Percentiles rank a stretch among this genome's conserved stretches.
These are phyloP conservation scores for Bombus waltoni DNA, from an alignment of 1,140 invertebrate species.

Conservation along the genomic window DNA sequence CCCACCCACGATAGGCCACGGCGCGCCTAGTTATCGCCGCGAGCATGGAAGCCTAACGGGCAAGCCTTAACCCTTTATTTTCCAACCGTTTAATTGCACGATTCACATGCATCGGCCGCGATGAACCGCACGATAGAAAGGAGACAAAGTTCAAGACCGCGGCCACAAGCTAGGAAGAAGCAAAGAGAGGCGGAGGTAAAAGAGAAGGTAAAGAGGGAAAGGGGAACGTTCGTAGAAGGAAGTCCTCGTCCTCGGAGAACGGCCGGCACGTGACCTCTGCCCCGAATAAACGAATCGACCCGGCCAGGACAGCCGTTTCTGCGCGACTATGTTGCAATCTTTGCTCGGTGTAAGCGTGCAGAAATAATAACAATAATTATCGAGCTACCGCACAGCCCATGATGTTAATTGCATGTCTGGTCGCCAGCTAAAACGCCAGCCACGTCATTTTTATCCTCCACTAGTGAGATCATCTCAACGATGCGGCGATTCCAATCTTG, in stretches of 20 bases:
- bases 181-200: neutral
- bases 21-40: constrained; percentile 10
- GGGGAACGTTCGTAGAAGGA: constrained; percentile 22
- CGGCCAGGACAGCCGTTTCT: constrained; percentile 32
- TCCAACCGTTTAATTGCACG: constrained; percentile 54
- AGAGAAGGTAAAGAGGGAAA: neutral
- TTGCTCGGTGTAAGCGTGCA: neutral
- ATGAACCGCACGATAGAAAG: constrained; percentile 43
- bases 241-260: constrained; percentile 12
- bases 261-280: constrained; percentile 52
- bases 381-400: constrained; percentile 43
- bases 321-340: constrained; percentile 46
- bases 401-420: constrained; percentile 52
- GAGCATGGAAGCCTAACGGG: constrained; percentile 46
- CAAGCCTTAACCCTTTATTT: constrained; percentile 42
- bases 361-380: constrained; percentile 66
- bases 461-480: neutral
- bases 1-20: constrained; percentile 27
- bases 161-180: neutral
- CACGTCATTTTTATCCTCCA: constrained; percentile 9
- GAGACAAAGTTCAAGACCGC: constrained; percentile 47
- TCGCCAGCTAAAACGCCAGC: neutral
- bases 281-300: constrained; percentile 63
- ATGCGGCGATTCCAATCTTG: neutral
- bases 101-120: constrained; percentile 37